Base-by-base conservation (phyloP, 2,888 invertebrate species). In the Sphaerophoria rueppellii region DNA sequence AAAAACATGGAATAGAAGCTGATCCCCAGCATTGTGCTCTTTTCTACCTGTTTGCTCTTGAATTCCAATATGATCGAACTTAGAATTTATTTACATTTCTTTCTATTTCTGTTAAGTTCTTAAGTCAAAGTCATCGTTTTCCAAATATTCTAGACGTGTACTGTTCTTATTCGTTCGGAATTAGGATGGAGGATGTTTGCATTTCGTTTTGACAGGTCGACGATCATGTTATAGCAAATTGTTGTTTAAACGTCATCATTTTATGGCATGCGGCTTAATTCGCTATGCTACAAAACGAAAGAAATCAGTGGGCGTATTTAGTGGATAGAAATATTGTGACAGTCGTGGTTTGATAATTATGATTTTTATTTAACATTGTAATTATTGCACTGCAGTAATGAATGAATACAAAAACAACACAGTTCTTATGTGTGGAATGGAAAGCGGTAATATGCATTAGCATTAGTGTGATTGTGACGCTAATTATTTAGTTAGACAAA, bases 401-500 rank as follows among this genome's bases (percentile, higher is more conserved):
- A 43, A 70, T 72, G 16, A 32, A 24, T 24, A 40, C 46, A 75
- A 55, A 14, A 65, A 43, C 9, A 43, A 43, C 61, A 61, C 61
- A 67, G 72, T 61, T 76, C 11, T 76, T 72, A 32, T 76, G 50
- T 57, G 76, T 72, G 35, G 40, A 7, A 58, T 37, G n/a, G 58
- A 46, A 16, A 77, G 73, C 76, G 57, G 81, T 77, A 70, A 69
- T 72, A 60, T 58, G 48, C 60, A 63, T 75, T 71, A 69, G 43
- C 69, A 50, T 69, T 75, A 43, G 58, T 71, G 63, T 72, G 72
- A 52, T 75, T 75, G 63, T 69, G 72, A 52, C 80, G 77, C 85
- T 85, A 85, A 85, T 85, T 85, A 63, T 48, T 67, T 48, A 69
- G 67, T 16, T 16, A 65, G 65, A 65, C 50, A 6, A 6, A 80